Percentiles rank a stretch among this genome's conserved stretches.
Conservation (phyloP, 2,797 vertebrate species). For the Vireo griseus region DNA sequence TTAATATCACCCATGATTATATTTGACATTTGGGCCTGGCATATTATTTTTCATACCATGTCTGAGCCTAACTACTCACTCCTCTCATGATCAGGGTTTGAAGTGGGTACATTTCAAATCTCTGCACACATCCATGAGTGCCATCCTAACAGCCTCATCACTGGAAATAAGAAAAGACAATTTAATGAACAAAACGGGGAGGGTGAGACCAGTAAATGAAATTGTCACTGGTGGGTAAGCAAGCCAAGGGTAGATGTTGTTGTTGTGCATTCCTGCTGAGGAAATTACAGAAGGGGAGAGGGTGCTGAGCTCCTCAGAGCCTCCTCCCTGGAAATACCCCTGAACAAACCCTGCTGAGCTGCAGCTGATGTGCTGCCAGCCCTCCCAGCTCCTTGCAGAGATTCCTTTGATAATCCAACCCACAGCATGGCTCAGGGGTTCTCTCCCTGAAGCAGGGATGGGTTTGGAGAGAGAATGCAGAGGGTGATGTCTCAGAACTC, state of each 20-base stretch:
- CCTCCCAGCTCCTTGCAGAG: background rate
- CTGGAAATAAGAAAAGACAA: slow-evolving; percentile 22
- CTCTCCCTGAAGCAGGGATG: background rate
- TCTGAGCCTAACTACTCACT: slow-evolving; percentile 38
- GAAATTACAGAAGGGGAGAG: accelerated
- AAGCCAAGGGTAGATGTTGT: background rate
- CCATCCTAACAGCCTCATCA: background rate
- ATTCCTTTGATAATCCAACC: background rate
- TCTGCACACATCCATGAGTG: slow-evolving; percentile 24
- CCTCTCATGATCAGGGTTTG: background rate
- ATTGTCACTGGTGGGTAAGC: background rate
- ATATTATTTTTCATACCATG: slow-evolving; percentile 1
- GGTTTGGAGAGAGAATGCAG: background rate
- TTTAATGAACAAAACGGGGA: slow-evolving; percentile 13
- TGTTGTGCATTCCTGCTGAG: background rate
- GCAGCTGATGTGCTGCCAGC: background rate
- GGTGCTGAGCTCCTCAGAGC: background rate
- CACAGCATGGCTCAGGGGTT: background rate
- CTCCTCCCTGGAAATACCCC: background rate
- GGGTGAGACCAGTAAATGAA: background rate
- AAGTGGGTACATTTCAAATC: slow-evolving; percentile 47
- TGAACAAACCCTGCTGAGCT: background rate
- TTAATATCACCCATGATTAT: slow-evolving; percentile 54
- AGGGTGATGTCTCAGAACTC: background rate
- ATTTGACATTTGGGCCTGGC: slow-evolving; percentile 57